A percentile compares a stretch with the other conserved stretches of the same genome.
Evolutionary conservation across 2,888 invertebrate genomes (phyloP).

Genomic region (Orthonevra nobilis): DNA sequence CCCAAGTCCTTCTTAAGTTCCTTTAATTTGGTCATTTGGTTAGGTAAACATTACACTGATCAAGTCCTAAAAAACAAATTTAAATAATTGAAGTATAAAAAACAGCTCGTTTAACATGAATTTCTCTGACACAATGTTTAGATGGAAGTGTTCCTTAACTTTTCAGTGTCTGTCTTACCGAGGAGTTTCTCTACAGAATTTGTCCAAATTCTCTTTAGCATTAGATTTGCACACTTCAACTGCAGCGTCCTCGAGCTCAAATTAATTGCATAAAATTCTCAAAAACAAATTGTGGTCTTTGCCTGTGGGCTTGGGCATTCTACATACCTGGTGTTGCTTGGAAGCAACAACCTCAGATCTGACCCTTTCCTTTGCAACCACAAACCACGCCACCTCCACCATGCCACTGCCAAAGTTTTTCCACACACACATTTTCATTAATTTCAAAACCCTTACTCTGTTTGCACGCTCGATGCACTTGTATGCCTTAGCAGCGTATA

Average conservation of each 20-base stretch:
- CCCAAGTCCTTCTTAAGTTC: too few species aligned
- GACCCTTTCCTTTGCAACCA: slow-evolving; percentile 53
- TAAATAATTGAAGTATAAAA: too few species aligned
- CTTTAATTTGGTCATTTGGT: too few species aligned
- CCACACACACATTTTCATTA: slow-evolving; percentile 63
- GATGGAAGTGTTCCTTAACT: neutral
- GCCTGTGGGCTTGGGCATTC: neutral
- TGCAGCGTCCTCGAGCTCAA: neutral
- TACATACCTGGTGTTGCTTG: neutral
- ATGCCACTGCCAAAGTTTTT: slow-evolving; percentile 39
- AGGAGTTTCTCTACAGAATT: neutral
- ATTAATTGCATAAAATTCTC: slow-evolving; percentile 41
- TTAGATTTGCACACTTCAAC: neutral
- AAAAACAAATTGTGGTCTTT: slow-evolving; percentile 16
- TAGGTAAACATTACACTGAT: too few species aligned
- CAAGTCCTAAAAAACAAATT: too few species aligned
- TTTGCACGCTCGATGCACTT: slow-evolving; percentile 10
- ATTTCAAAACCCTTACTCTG: slow-evolving; percentile 50
- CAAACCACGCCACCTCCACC: too few species aligned
- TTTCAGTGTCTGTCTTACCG: neutral
- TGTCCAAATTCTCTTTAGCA: neutral
- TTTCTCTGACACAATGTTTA: too few species aligned
- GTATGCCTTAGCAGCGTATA: neutral
- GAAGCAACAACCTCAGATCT: slow-evolving; percentile 47
- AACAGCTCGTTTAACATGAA: too few species aligned